Conservation (phyloP, 2,113 vertebrate genomes). For the Ptilonorhynchus violaceus region DNA sequence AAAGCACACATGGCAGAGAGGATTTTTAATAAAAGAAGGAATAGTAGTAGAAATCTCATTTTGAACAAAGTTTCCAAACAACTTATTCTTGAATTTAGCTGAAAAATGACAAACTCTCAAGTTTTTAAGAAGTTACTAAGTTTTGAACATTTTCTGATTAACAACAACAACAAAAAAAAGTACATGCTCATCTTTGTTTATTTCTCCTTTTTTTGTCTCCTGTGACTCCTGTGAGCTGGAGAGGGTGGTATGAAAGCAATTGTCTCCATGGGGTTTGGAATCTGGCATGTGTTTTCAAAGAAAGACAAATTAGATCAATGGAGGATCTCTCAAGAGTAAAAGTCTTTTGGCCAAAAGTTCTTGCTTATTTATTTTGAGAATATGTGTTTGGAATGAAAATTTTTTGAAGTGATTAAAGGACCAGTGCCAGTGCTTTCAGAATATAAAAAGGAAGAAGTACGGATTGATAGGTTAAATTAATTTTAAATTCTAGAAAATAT, state of each 20-base stretch:
- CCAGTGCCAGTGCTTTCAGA: background rate
- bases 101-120: background rate
- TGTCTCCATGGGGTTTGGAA: conserved; percentile 42
- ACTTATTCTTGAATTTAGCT: background rate
- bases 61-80: background rate
- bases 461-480: background rate
- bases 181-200: background rate
- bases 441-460: background rate
- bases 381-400: conserved; percentile 31
- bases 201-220: background rate
- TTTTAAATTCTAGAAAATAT: background rate
- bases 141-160: background rate
- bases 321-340: conserved; percentile 3
- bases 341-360: background rate
- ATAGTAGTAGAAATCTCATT: background rate
- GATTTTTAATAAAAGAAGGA: background rate
- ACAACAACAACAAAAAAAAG: background rate
- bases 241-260: conserved; percentile 20
- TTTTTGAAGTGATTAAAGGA: background rate
- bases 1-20: background rate
- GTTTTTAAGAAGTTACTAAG: background rate
- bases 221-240: background rate
- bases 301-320: conserved; percentile 43
- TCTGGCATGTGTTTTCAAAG: conserved; percentile 23
- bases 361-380: conserved; percentile 39